Conservation (phyloP, 2,113 vertebrate genomes). For the Nanorana parkeri region DNA sequence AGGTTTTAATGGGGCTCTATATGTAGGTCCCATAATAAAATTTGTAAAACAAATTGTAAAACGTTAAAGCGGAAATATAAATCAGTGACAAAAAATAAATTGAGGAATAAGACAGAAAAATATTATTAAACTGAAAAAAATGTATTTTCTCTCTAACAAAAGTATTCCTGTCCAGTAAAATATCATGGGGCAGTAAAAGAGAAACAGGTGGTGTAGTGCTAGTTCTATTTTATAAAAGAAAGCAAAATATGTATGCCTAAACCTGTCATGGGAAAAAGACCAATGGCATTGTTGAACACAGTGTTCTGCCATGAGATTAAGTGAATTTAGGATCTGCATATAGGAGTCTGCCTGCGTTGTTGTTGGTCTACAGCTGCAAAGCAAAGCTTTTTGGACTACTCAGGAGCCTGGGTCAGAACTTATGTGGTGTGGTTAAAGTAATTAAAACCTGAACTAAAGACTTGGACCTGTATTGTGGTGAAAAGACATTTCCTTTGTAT, state of each 20-base stretch:
- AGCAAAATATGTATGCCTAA: constrained; percentile 34
- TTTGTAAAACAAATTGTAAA: too few species aligned
- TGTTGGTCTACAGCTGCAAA: constrained; percentile 49
- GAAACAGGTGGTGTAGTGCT: constrained; percentile 25
- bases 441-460: constrained; percentile 51
- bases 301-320: constrained; percentile 54
- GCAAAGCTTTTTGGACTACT: constrained; percentile 18
- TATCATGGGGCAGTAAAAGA: constrained; percentile 28
- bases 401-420: constrained; percentile 40
- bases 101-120: constrained; percentile 1
- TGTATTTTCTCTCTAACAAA: neutral
- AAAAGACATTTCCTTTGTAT: constrained; percentile 51
- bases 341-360: constrained; percentile 32
- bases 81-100: neutral
- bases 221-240: constrained; percentile 36
- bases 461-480: constrained; percentile 47
- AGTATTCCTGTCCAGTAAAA: neutral
- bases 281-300: constrained; percentile 38
- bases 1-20: too few species aligned
- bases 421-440: constrained; percentile 51
- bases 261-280: constrained; percentile 49
- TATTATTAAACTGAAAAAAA: constrained; percentile 1
- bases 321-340: constrained; percentile 45
- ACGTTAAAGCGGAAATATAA: neutral
- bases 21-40: too few species aligned